Evolutionary conservation across 2,797 vertebrate species (phyloP), one percentile per base, ranked within the genome.

Genomic region (Helostoma temminkii): DNA sequence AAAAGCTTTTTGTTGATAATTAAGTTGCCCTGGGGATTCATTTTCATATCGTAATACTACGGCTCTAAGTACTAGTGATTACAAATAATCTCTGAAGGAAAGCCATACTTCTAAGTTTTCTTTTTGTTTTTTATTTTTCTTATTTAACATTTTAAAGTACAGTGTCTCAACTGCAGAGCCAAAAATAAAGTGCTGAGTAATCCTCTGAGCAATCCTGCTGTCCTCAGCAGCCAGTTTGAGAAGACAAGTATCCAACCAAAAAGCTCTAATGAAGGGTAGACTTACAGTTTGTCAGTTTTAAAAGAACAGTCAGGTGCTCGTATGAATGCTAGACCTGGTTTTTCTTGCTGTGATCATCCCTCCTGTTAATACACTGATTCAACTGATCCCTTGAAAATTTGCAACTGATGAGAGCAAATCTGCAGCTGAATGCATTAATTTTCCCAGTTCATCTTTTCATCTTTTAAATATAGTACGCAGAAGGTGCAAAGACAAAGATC

Each of bases 121-220:
- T 26, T 32, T 59, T n/a, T 21, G 7, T 8, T 12, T 37, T 10
- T 61, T 1, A 25, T 19, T 25, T 36, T 26, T 7, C 21, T 24
- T 11, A 15, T n/a, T 21, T 50, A 26, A 19, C 18, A 1, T n/a
- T 49, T 49, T 15, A 3, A 32, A 22, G n/a, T 32, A 21, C 14
- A 21, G 5, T 19, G 10, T 41, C 19, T 19, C 22, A 22, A 45
- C 24, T 21, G 48, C 43, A 37, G 56, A 9, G 12, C 58, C 19
- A 59, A 25, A 25, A 9, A 49, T 24, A 71, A 71, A 78, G 15
- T 76, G 76, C 72, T 79, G 76, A 73, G 60, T 73, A 70, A 82
- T 59, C 65, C 68, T 59, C 72, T 79, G 76, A 73, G 60, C 70
- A 70, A 82, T 59, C 65, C 68, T 59, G 65, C 36, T 70, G 60